These are phyloP conservation scores for Varecia variegata DNA, from an alignment of 2,797 vertebrate genomes.

Conservation along the genomic window DNA sequence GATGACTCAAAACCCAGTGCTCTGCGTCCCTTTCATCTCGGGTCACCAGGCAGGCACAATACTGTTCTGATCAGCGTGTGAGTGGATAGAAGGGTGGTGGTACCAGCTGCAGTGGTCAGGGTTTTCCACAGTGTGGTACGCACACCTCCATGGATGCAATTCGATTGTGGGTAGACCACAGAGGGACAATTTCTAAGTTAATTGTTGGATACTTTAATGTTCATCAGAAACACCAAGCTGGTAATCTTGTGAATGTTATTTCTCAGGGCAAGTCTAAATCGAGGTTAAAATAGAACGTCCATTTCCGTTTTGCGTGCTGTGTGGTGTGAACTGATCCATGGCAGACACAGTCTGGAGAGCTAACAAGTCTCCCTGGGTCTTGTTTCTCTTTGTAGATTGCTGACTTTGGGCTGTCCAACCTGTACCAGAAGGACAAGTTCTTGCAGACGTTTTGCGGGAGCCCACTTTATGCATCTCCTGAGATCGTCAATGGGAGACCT, in stretches of 20 bases:
- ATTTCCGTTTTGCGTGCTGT: not conserved
- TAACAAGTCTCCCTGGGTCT: not conserved
- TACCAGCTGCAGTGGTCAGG: not conserved
- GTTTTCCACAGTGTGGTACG: not conserved
- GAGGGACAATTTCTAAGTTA: not conserved
- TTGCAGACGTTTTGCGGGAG: conserved; percentile 99
- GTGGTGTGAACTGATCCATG: not conserved
- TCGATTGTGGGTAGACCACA: not conserved
- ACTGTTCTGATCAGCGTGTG: not conserved
- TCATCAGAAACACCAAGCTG: not conserved
- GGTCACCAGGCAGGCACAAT: not conserved
- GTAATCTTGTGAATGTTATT: not conserved
- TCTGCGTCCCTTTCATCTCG: not conserved
- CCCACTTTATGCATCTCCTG: conserved; percentile 97
- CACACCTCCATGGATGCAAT: accelerated
- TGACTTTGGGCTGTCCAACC: conserved; percentile 98
- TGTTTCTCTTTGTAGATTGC: conserved; percentile 90
- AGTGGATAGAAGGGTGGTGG: not conserved
- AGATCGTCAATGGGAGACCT: conserved; percentile 98
- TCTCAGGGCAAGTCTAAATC: not conserved
- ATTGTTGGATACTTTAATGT: not conserved
- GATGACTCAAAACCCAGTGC: not conserved
- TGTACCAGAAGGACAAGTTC: conserved; percentile 98
- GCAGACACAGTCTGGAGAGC: not conserved
- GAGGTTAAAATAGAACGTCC: not conserved